Evolutionary conservation across 2,888 invertebrate genomes (phyloP).

Genomic region (Zelleria hepariella): DNA sequence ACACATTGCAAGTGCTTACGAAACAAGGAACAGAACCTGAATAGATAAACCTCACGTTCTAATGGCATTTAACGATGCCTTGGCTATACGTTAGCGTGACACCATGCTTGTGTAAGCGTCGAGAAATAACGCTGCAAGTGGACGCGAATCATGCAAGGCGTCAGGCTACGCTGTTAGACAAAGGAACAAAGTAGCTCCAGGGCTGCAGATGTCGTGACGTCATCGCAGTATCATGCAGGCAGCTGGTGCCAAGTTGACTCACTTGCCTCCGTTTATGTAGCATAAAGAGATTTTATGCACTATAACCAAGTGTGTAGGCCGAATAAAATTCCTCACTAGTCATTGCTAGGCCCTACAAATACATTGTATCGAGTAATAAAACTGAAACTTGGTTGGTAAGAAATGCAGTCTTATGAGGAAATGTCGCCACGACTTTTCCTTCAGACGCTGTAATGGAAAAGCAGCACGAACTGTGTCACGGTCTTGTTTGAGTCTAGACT

Average conservation of each 20-base stretch:
- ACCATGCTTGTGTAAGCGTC: constrained; percentile 18
- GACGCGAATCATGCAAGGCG: neutral
- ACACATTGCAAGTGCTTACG: constrained; percentile 21
- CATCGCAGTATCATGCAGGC: neutral
- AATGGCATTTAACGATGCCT: constrained; percentile 38
- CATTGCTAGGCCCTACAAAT: neutral
- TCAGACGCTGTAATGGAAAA: constrained; percentile 35
- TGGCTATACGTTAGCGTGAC: constrained; percentile 6
- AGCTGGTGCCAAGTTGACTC: neutral
- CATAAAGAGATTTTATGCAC: constrained; percentile 23
- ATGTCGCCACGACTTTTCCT: neutral
- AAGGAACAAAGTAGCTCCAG: neutral
- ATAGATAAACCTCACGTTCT: constrained; percentile 29
- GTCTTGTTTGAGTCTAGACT: constrained; percentile 51
- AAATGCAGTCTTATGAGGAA: neutral
- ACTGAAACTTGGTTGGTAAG: neutral
- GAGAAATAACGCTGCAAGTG: neutral
- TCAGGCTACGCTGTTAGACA: neutral
- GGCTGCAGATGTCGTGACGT: constrained; percentile 5
- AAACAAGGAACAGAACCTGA: constrained; percentile 35
- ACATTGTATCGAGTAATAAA: too few relatives aligned
- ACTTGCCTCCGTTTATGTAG: constrained; percentile 16
- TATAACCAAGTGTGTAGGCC: constrained; percentile 5
- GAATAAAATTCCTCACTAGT: neutral
- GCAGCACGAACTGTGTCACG: constrained; percentile 54